Conservation (phyloP, 2,113 vertebrate species). For the Gymnorhina tibicen region DNA sequence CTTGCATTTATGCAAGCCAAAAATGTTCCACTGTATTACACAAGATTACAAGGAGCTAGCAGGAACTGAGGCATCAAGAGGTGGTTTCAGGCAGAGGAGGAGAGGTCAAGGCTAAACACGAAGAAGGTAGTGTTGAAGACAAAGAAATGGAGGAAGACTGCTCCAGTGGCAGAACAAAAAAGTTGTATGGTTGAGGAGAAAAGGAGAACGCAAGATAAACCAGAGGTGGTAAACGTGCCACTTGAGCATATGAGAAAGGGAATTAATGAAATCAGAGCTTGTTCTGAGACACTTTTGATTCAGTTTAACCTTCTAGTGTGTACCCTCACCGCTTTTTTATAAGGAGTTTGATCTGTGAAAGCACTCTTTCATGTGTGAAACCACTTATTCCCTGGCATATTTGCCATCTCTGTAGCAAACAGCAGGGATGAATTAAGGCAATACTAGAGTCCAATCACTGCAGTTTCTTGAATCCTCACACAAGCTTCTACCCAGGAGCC, state of each 20-base stretch:
- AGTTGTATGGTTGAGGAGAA: background rate
- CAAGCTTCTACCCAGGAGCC: background rate
- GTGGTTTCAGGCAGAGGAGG: background rate
- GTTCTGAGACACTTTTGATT: background rate
- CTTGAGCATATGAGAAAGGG: background rate
- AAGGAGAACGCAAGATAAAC: rapidly evolving
- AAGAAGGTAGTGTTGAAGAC: background rate
- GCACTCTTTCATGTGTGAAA: background rate
- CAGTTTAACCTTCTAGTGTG: background rate
- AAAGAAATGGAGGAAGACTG: background rate
- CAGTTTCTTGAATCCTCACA: background rate
- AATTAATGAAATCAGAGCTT: background rate
- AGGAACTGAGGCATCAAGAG: background rate
- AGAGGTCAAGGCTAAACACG: background rate
- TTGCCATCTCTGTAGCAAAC: background rate
- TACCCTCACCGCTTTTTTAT: background rate
- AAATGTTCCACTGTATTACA: background rate
- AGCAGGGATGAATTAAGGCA: background rate
- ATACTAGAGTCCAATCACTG: background rate
- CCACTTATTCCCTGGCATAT: background rate
- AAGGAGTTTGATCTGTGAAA: background rate
- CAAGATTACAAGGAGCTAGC: background rate
- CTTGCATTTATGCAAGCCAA: background rate
- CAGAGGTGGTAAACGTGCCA: background rate
- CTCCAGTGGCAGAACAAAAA: background rate